Evolutionary conservation across 2,113 vertebrate species (phyloP), one percentile per base, ranked within the genome.

Genomic region (Sinocyclocheilus maitianheensis): DNA sequence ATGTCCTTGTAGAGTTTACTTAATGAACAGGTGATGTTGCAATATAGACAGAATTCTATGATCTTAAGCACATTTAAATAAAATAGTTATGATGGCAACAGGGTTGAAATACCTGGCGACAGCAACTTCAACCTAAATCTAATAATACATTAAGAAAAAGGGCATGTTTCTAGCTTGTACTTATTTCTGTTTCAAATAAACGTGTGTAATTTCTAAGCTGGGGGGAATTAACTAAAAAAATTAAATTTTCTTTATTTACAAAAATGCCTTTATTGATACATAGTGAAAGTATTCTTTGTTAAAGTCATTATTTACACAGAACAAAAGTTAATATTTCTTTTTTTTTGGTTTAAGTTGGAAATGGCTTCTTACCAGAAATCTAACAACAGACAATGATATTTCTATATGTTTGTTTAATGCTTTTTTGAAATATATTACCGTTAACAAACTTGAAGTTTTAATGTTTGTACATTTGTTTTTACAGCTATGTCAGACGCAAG

Each of bases 391-490:
- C 9, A 55, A 18, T 58, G 6, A 12, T 22, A 34, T 20, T 79
- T 62, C 1, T 63, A 43, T 18, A 20, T 76, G 46, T 53, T 7
- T 51, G 5, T 77, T 20, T 20, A 7, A 53, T n/a, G 11, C 22
- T 40, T 81, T 81, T 40, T 20, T 63, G 0, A 80, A 40, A 62
- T 80, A 5, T 3, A n/a, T 62, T 62, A 43, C 48, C 10, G 18
- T 58, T 12, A 60, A 10, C 22, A 11, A 7, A 16, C 14, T 10
- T 2, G 1, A 18, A 18, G 13, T 34, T 71, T 22, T 71, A 37
- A 82, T 51, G 16, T 22, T 26, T 69, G 24, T 22, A 82, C 9
- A 12, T 82, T 53, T 65, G 12, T 67, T 82, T 81, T 71, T 71
- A 22, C 48, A 82, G 81, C 46, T 4, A 12, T 53, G 46, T 82